Evolutionary conservation across 2,113 vertebrate species (phyloP).

Genomic region (Recurvirostra avosetta): DNA sequence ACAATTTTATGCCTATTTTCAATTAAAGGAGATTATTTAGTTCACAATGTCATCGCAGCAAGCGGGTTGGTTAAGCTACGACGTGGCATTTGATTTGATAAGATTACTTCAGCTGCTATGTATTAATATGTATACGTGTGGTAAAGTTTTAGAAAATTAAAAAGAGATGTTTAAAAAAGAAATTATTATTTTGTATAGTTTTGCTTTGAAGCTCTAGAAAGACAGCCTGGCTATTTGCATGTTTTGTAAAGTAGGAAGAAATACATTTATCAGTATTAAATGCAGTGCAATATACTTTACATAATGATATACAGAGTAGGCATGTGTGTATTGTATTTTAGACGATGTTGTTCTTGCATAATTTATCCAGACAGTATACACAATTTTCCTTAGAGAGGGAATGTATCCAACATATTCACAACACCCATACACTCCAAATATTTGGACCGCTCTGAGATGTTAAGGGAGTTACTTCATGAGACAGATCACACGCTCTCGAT

Average conservation of each 20-base stretch:
- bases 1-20: neutral
- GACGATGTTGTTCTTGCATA: neutral
- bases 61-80: neutral
- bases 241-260: neutral
- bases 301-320: neutral
- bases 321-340: neutral
- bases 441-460: conserved; percentile 11
- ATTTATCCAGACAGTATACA: neutral
- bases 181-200: neutral
- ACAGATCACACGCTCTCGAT: conserved; percentile 26
- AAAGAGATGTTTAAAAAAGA: neutral
- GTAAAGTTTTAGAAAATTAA: neutral
- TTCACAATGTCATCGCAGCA: neutral
- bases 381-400: neutral
- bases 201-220: neutral
- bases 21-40: neutral
- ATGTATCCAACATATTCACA: neutral
- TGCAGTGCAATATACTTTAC: neutral
- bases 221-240: neutral
- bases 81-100: neutral
- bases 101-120: neutral
- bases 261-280: neutral
- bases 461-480: conserved; percentile 29
- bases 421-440: neutral
- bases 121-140: neutral